Evolutionary conservation across 2,797 vertebrate genomes (phyloP).

Genomic region (Crypturellus tataupa): DNA sequence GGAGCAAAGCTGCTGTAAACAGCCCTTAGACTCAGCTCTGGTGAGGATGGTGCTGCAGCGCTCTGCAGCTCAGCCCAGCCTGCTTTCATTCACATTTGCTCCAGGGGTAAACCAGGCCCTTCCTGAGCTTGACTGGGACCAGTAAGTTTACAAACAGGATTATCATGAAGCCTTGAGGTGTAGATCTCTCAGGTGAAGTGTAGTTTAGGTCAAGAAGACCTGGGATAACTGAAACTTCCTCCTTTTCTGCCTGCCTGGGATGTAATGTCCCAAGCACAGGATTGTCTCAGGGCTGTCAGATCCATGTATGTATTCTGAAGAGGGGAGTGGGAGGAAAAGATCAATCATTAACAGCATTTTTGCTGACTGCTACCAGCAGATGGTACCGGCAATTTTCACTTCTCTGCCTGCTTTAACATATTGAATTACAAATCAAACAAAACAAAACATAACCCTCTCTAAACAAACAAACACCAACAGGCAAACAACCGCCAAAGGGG

Average conservation of each 20-base stretch:
- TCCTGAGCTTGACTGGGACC: neutral
- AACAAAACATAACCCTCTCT: conserved; percentile 47
- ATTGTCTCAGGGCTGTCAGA: neutral
- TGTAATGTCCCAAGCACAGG: neutral
- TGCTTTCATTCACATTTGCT: accelerated
- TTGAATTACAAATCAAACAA: conserved; percentile 54
- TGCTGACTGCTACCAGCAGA: conserved; percentile 61
- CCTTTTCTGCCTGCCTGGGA: neutral
- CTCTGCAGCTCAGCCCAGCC: neutral
- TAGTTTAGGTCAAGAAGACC: neutral
- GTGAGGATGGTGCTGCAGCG: neutral
- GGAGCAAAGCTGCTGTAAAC: neutral
- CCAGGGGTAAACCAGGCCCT: neutral
- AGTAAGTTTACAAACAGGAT: neutral
- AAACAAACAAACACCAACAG: conserved; percentile 49
- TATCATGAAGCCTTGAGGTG: neutral
- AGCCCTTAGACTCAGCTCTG: neutral
- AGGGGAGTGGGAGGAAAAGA: neutral
- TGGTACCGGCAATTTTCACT: conserved; percentile 43
- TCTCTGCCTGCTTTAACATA: conserved; percentile 50
- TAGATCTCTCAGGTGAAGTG: neutral
- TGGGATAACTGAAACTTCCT: neutral
- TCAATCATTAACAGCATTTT: neutral
- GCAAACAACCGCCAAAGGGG: neutral
- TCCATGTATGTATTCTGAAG: neutral